Percentiles rank a stretch among this genome's conserved stretches.
Conservation (phyloP, 2,888 invertebrate genomes). For the Anoplius nigerrimus region DNA sequence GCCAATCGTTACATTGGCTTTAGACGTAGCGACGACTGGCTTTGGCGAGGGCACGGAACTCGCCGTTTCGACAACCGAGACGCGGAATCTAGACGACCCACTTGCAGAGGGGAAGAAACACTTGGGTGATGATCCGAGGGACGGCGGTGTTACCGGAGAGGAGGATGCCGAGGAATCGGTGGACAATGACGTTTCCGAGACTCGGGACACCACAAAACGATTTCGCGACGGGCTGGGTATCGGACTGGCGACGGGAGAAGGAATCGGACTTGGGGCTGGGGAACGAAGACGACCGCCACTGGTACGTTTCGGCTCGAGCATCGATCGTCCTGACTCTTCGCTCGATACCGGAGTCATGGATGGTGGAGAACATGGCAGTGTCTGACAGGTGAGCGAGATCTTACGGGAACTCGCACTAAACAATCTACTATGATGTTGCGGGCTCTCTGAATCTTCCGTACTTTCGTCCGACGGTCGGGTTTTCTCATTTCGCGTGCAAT, state of each 20-base stretch:
- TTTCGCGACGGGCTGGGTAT: constrained; percentile 77
- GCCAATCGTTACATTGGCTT: constrained; percentile 55
- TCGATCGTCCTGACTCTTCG: constrained; percentile 57
- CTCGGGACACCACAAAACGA: constrained; percentile 75
- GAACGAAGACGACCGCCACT: constrained; percentile 80
- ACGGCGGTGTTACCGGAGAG: constrained; percentile 71
- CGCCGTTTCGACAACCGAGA: constrained; percentile 66
- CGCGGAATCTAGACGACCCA: constrained; percentile 63
- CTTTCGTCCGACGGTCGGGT: constrained; percentile 59
- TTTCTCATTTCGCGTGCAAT: constrained; percentile 78
- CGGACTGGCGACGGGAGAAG: constrained; percentile 83
- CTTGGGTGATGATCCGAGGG: constrained; percentile 75
- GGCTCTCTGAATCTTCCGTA: constrained; percentile 64
- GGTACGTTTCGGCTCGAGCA: constrained; percentile 71
- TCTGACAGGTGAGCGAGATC: constrained; percentile 85
- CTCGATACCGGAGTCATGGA: constrained; percentile 52
- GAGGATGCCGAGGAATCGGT: constrained; percentile 71
- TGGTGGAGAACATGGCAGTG: constrained; percentile 70
- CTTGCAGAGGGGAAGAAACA: constrained; percentile 75
- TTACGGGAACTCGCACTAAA: constrained; percentile 77
- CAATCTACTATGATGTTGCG: constrained; percentile 66
- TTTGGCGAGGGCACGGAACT: constrained; percentile 64
- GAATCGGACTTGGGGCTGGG: constrained; percentile 81
- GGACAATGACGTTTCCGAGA: constrained; percentile 73
- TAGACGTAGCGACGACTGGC: constrained; percentile 74